Percentiles rank a stretch among this genome's conserved stretches.
Conservation (phyloP, 2,113 vertebrate genomes). For the Enhydra lutris region DNA sequence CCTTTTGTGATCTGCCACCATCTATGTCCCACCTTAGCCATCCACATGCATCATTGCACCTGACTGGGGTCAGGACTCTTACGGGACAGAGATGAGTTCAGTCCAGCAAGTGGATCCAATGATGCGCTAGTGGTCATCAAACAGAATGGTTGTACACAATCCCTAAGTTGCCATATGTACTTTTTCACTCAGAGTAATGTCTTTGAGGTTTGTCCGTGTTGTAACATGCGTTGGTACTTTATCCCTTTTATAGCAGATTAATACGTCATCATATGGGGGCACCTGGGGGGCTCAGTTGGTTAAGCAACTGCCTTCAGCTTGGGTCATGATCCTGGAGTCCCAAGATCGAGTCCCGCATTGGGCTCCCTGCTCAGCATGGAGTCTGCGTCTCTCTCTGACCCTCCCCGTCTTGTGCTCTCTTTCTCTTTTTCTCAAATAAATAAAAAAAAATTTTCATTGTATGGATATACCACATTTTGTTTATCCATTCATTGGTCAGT, state of each 20-base stretch:
- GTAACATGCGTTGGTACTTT: background rate
- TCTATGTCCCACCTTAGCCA: background rate
- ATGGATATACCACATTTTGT: no score
- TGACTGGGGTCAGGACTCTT: background rate
- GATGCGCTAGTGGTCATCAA: fast-evolving
- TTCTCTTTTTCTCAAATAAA: no score
- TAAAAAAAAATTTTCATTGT: no score
- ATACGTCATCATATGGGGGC: background rate
- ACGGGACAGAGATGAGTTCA: background rate
- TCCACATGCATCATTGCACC: background rate
- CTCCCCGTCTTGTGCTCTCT: no score
- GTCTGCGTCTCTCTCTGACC: no score
- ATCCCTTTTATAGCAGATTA: background rate
- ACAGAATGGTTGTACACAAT: background rate
- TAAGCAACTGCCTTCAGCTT: no score
- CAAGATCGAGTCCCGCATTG: no score
- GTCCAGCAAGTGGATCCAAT: background rate
- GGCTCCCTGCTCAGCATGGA: no score
- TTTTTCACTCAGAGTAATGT: background rate
- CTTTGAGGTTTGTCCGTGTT: background rate
- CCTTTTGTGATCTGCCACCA: background rate
- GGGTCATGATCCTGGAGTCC: no score
- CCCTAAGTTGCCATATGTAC: background rate
- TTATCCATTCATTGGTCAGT: no score
- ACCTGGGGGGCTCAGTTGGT: no score